phyloP scores from a whole-genome alignment of 2,888 invertebrate species.

The Limnephilus lunatus region DNA sequence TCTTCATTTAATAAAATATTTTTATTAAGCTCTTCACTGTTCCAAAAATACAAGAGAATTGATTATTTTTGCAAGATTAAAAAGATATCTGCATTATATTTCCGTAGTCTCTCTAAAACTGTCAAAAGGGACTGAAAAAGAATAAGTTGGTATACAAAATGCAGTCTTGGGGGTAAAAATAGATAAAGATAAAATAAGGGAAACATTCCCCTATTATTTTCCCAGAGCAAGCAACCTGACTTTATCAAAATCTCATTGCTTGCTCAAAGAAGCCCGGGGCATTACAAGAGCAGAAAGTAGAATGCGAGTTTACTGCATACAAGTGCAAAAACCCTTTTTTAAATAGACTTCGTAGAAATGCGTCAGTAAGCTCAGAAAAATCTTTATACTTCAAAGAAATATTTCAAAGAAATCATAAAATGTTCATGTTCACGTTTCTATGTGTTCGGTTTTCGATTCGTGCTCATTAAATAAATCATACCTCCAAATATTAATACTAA shows the following conservation, averaged over 20 bases:
- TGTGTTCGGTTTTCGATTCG: too few species aligned
- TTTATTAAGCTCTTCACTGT: too few species aligned
- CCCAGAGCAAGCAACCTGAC: slow-evolving; percentile 25
- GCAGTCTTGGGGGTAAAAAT: not conserved
- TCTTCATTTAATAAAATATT: too few species aligned
- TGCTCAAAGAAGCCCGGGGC: slow-evolving; percentile 32
- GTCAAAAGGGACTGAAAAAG: slow-evolving; percentile 4
- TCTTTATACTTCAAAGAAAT: not conserved
- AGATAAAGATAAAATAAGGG: slow-evolving; percentile 30
- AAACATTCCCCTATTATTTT: slow-evolving; percentile 8
- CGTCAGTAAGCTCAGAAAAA: not conserved
- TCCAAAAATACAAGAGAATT: too few species aligned
- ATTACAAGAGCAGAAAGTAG: not conserved
- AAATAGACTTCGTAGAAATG: not conserved
- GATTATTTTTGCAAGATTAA: too few species aligned
- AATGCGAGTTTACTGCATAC: not conserved
- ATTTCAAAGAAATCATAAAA: not conserved
- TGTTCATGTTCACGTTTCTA: too few species aligned
- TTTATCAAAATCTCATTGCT: slow-evolving; percentile 57
- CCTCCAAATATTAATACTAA: too few species aligned
- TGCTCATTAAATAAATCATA: too few species aligned
- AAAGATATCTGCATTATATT: not conserved
- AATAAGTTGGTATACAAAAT: slow-evolving; percentile 15
- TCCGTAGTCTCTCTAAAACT: not conserved
- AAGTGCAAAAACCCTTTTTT: not conserved